These are phyloP conservation scores for Himantopus leucocephalus DNA, from an alignment of 2,113 vertebrate genomes.

Conservation along the genomic window DNA sequence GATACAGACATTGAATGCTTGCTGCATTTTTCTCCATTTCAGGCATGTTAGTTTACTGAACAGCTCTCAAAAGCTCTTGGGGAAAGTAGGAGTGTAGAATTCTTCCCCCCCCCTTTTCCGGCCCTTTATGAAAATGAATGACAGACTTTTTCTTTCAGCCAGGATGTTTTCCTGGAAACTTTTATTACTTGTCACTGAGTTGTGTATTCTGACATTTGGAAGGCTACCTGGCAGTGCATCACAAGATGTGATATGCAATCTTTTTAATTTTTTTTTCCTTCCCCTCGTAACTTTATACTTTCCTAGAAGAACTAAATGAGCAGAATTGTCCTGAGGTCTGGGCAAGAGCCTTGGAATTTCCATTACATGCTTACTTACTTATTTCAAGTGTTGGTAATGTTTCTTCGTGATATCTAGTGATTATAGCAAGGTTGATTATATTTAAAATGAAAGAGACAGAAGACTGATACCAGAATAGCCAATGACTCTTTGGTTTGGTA, in stretches of 20 bases:
- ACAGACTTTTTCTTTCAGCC: background rate
- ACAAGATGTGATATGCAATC: background rate
- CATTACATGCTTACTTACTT: background rate
- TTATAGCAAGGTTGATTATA: background rate
- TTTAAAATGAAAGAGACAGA: background rate
- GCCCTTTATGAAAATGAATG: background rate
- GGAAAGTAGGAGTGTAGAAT: background rate
- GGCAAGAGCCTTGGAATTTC: background rate
- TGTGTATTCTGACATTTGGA: conserved; percentile 54
- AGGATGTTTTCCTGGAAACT: conserved; percentile 29
- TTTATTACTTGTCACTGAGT: conserved; percentile 8
- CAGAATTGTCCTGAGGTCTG: background rate
- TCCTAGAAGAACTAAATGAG: background rate
- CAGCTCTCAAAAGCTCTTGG: background rate
- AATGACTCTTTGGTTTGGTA: background rate
- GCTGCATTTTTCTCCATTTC: background rate
- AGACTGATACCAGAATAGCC: background rate
- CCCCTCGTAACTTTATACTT: background rate
- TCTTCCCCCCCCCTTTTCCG: background rate
- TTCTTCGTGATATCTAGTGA: background rate
- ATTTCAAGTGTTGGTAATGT: background rate
- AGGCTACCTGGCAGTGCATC: conserved; percentile 28
- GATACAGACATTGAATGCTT: background rate
- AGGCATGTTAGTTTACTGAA: background rate
- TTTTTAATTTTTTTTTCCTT: background rate